Evolutionary conservation across 2,888 invertebrate genomes (phyloP), one percentile per base, ranked within the genome.

Genomic region (Drosophila fungiperda): DNA sequence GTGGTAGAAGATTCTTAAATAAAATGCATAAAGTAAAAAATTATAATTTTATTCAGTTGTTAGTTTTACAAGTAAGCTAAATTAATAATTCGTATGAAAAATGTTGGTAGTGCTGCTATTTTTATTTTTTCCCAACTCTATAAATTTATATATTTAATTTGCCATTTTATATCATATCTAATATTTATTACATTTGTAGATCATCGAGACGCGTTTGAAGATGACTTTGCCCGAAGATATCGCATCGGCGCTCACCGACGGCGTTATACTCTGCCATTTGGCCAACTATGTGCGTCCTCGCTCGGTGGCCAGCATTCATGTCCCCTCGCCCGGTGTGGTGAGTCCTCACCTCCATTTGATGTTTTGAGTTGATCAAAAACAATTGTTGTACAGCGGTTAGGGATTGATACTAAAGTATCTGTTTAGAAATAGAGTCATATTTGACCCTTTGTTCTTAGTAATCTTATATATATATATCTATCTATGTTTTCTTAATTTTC

Each of bases 261-360:
- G 99, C 26, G 98, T 99, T 62, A 97, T 99, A 78, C 94, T 99
- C 73, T 99, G 99, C 92, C 98, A 99, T 94, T 94, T 99, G 85
- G 98, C 98, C 62, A 99, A 99, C 93, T 97, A 97, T 93, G 97
- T 99, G 87, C 95, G 96, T 73, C 98, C 98, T 49, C 95, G 98
- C 83, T 96, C 98, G 59, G 98, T 99, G 67, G 97, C 96, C 78
- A 98, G 97, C 90, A 98, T 99, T 78, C 98, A 98, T 94, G 98
- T 98, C 89, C 98, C 98, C 76, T 98, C 97, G 80, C 96, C 97
- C 57, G 97, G 97, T 84, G 97, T 97, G 95, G 97, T 97, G 93
- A 95, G 95, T 94, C 8, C 35, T 7, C 32, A 15, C 4, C 0
- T 15, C 8, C 0, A 15, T 8, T 29, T n/a, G 15, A 11, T 1